Evolutionary conservation across 92 coral and sea anemone species (phyloP).

Genomic region (Nematostella vectensis): DNA sequence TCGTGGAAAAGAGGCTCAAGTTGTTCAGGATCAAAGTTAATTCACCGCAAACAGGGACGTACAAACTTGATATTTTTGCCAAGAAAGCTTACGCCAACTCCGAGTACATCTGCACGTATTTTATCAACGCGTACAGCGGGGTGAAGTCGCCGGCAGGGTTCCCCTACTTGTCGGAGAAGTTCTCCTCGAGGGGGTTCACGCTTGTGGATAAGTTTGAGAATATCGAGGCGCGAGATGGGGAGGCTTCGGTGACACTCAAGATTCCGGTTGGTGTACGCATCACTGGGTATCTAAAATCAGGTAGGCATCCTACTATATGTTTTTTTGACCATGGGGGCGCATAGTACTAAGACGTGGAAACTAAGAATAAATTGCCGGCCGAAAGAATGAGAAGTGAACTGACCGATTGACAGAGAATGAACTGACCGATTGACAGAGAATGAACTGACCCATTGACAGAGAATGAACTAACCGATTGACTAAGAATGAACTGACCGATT

Average conservation of each 20-base stretch:
- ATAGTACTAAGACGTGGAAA: too few species aligned
- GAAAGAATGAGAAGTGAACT: too few species aligned
- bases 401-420: too few species aligned
- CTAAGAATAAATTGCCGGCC: too few species aligned
- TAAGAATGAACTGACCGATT: too few species aligned
- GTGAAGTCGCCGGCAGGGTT: constrained; percentile 51
- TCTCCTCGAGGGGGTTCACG: constrained; percentile 31
- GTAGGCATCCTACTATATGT: too few species aligned
- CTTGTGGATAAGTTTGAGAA: constrained; percentile 51
- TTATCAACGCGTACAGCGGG: constrained; percentile 50
- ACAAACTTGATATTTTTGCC: constrained; percentile 52
- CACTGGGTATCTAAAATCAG: constrained; percentile 38
- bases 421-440: too few species aligned
- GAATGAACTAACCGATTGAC: too few species aligned
- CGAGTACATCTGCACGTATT: constrained; percentile 54
- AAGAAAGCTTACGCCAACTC: constrained; percentile 22
- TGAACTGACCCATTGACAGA: too few species aligned
- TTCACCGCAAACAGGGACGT: constrained; percentile 61
- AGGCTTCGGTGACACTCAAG: constrained; percentile 31
- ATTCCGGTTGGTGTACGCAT: constrained; percentile 42
- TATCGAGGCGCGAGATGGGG: constrained; percentile 54
- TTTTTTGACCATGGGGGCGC: too few species aligned
- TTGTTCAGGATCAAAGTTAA: constrained; percentile 49
- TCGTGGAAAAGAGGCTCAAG: constrained; percentile 33
- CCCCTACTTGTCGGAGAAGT: constrained; percentile 40